These are phyloP conservation scores for Byasa hedistus DNA, from an alignment of 2,888 invertebrate genomes.

Conservation along the genomic window DNA sequence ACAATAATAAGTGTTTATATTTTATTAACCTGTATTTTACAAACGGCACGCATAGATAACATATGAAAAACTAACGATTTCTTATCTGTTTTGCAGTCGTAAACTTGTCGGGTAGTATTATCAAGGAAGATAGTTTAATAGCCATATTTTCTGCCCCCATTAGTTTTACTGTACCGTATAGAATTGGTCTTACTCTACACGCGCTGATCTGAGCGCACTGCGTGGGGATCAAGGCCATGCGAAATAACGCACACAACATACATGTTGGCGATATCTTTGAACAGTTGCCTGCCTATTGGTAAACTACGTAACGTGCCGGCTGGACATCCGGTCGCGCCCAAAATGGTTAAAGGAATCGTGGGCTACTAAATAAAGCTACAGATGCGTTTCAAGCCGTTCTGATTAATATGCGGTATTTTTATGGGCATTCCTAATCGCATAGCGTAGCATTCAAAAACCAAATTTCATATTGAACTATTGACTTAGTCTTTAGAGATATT, in stretches of 20 bases:
- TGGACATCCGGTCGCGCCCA: constrained; percentile 61
- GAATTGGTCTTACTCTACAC: constrained; percentile 61
- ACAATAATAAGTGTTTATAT: not conserved
- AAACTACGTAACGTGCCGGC: constrained; percentile 44
- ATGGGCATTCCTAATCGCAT: not conserved
- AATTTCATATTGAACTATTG: not conserved
- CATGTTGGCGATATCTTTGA: constrained; percentile 45
- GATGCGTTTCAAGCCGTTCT: constrained; percentile 8
- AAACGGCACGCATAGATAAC: not conserved
- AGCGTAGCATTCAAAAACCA: not conserved
- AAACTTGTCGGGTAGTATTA: not conserved
- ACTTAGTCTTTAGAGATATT: not conserved
- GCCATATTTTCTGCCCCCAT: constrained; percentile 4
- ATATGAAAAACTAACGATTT: not conserved
- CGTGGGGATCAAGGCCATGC: constrained; percentile 76
- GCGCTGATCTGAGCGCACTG: constrained; percentile 61
- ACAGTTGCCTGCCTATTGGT: constrained; percentile 50
- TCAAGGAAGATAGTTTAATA: constrained; percentile 7
- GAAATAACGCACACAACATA: constrained; percentile 50
- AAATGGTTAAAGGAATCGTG: constrained; percentile 38
- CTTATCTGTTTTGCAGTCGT: not conserved
- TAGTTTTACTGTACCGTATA: constrained; percentile 42
- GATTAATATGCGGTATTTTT: not conserved
- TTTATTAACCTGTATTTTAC: not conserved
- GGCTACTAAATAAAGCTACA: constrained; percentile 20